phyloP scores from a whole-genome alignment of 2,888 invertebrate genomes.

The Malacosoma neustria region DNA sequence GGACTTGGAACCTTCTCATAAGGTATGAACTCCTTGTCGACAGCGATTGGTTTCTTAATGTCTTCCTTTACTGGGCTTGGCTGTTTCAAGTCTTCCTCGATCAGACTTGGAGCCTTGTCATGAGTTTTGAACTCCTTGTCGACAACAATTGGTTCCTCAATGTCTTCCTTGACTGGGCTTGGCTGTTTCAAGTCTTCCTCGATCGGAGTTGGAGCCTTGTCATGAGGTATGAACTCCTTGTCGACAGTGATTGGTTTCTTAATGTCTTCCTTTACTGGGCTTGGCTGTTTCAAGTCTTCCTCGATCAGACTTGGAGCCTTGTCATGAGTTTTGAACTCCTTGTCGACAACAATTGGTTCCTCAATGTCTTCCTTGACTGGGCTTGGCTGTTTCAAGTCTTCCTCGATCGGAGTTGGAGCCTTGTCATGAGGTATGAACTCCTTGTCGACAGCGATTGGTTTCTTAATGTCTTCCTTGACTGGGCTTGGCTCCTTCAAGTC shows the following conservation, averaged over 20 bases:
- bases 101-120: not conserved
- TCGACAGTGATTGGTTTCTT: not conserved
- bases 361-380: slow-evolving; percentile 2
- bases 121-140: not conserved
- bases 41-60: not conserved
- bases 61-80: not conserved
- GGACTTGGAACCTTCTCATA: slow-evolving; percentile 4
- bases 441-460: no score
- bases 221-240: no score
- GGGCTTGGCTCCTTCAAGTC: slow-evolving; percentile 9
- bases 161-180: not conserved
- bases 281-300: slow-evolving; percentile 6
- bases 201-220: not conserved
- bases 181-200: not conserved
- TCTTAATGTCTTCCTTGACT: not conserved
- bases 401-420: slow-evolving; percentile 4
- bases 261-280: not conserved
- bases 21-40: not conserved
- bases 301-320: no score
- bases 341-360: not conserved
- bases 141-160: not conserved
- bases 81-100: not conserved
- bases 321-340: not conserved
- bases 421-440: slow-evolving; percentile 7
- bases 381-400: slow-evolving; percentile 6